These are phyloP conservation scores for Sternotherus odoratus DNA, from an alignment of 2,797 vertebrate species.

Conservation along the genomic window DNA sequence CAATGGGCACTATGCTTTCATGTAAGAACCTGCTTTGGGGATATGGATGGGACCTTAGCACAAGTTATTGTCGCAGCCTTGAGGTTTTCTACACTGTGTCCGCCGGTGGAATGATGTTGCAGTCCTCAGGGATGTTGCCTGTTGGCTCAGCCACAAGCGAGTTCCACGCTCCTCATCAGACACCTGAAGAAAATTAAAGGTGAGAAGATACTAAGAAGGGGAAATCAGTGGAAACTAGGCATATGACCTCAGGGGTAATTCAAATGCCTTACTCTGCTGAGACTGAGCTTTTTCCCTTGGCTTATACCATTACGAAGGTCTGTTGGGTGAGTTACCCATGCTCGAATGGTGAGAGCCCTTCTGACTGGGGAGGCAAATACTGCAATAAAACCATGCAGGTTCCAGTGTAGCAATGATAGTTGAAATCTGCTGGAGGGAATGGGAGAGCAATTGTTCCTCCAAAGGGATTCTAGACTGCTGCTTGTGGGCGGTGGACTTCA, in stretches of 20 bases:
- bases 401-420: neutral
- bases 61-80: neutral
- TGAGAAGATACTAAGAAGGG: neutral
- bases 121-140: neutral
- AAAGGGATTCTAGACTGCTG: neutral
- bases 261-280: neutral
- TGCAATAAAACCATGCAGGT: neutral
- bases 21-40: neutral
- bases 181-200: neutral
- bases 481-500: neutral
- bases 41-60: neutral
- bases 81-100: neutral
- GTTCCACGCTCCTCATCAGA: neutral
- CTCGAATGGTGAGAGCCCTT: neutral
- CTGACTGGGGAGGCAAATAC: fast-evolving
- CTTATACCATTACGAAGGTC: neutral
- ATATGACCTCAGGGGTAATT: neutral
- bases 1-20: neutral
- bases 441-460: neutral
- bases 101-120: neutral
- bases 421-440: neutral
- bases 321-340: neutral
- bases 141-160: neutral
- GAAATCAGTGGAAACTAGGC: neutral
- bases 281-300: neutral